A percentile compares a stretch with the other conserved stretches of the same genome.
These are phyloP conservation scores for Antechinus stuartii DNA, from an alignment of 2,113 vertebrate genomes.

Conservation along the genomic window DNA sequence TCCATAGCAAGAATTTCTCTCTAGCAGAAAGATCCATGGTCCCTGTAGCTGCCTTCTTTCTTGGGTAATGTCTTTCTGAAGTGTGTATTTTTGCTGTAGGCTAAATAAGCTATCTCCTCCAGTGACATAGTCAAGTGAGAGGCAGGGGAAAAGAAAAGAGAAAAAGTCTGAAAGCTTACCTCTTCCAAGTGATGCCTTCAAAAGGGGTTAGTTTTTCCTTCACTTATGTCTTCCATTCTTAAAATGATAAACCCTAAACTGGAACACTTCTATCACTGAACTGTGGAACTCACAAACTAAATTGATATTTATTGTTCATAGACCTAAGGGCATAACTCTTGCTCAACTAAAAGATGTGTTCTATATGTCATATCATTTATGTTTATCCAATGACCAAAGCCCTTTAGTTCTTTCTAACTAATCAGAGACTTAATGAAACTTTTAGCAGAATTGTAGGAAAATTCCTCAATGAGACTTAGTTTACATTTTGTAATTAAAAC, in stretches of 20 bases:
- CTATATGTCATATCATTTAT: background rate
- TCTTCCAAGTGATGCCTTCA: background rate
- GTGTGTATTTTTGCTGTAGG: background rate
- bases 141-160: background rate
- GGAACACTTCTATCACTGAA: background rate
- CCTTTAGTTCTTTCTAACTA: background rate
- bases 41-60: background rate
- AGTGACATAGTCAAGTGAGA: background rate
- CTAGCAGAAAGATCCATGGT: background rate
- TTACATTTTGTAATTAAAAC: background rate
- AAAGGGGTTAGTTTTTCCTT: background rate
- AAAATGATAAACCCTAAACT: background rate
- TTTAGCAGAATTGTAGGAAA: background rate
- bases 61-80: background rate
- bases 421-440: background rate
- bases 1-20: background rate
- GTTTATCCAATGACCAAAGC: background rate
- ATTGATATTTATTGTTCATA: background rate
- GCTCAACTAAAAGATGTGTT: background rate
- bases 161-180: background rate
- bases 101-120: background rate
- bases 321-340: background rate
- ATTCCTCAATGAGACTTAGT: background rate
- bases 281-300: background rate
- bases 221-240: background rate